phyloP scores from a whole-genome alignment of 2,113 vertebrate genomes.

The Percina caprodes region DNA sequence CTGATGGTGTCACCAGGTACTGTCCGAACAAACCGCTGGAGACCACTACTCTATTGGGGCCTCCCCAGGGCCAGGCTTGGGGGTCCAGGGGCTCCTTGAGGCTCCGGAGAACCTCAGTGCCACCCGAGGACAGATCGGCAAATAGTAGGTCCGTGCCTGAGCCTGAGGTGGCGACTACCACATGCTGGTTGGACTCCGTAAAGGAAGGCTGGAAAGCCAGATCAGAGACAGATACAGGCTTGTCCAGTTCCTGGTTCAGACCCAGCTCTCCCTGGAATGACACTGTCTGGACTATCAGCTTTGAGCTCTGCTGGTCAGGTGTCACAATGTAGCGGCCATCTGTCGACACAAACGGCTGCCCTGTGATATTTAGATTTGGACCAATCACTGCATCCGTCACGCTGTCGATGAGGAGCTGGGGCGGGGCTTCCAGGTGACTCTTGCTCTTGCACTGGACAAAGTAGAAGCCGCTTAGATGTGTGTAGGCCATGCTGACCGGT shows the following conservation, averaged over 20 bases:
- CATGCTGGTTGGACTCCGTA: conserved; percentile 88
- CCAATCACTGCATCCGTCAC: conserved; percentile 91
- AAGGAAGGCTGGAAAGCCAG: conserved; percentile 94
- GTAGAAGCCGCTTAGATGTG: conserved; percentile 93
- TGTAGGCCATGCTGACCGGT: conserved; percentile 91
- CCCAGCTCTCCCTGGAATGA: conserved; percentile 87
- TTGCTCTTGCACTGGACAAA: conserved; percentile 88
- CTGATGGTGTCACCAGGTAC: conserved; percentile 91
- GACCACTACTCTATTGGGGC: conserved; percentile 87
- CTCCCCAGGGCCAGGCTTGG: conserved; percentile 89
- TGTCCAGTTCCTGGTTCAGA: conserved; percentile 79
- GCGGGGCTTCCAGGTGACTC: rapidly evolving
- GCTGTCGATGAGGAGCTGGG: conserved; percentile 91
- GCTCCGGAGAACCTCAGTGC: conserved; percentile 83
- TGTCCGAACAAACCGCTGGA: conserved; percentile 95
- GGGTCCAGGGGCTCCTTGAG: conserved; percentile 87
- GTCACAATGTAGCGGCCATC: conserved; percentile 92
- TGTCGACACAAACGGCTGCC: conserved; percentile 86
- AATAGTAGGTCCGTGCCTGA: conserved; percentile 88
- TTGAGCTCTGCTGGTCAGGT: conserved; percentile 68
- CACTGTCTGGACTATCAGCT: conserved; percentile 88
- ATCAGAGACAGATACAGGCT: conserved; percentile 83
- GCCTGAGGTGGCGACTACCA: conserved; percentile 86
- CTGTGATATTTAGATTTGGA: conserved; percentile 83
- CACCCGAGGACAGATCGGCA: conserved; percentile 90